A percentile compares a stretch with the other conserved stretches of the same genome.
Evolutionary conservation across 2,888 invertebrate species (phyloP).

Genomic region (Netelia virgata): DNA sequence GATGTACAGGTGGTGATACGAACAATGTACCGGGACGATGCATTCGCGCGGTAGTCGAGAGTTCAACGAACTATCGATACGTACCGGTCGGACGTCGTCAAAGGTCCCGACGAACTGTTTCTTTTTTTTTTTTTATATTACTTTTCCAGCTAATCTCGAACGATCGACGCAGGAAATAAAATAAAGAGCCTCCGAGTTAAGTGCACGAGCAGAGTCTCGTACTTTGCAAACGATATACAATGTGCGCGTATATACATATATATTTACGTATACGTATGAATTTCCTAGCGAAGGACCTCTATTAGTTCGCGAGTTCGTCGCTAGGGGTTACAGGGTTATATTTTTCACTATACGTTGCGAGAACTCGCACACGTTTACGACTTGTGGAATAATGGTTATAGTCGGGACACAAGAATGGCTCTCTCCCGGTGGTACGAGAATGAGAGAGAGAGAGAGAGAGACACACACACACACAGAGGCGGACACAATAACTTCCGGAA

Average conservation of each 20-base stretch:
- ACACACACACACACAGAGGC: background rate
- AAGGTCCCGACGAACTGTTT: slow-evolving; percentile 2
- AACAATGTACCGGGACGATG: slow-evolving; percentile 13
- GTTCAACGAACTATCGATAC: slow-evolving; percentile 65
- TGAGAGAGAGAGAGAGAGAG: background rate
- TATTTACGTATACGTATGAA: background rate
- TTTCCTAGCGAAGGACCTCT: background rate
- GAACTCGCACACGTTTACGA: slow-evolving; percentile 30
- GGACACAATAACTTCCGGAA: slow-evolving; percentile 48
- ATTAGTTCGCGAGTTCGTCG: background rate
- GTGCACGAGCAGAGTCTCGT: background rate
- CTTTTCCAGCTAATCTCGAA: slow-evolving; percentile 51
- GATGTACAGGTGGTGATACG: background rate
- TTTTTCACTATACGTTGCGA: background rate
- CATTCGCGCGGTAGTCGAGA: slow-evolving; percentile 35
- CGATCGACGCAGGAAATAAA: slow-evolving; percentile 42
- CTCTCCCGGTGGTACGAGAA: background rate
- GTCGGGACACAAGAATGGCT: slow-evolving; percentile 24
- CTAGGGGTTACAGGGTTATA: slow-evolving; percentile 27
- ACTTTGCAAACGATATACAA: background rate
- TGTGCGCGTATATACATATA: background rate
- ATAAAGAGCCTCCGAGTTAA: slow-evolving; percentile 12
- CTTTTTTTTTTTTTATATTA: slow-evolving; percentile 52
- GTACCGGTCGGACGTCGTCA: slow-evolving; percentile 37
- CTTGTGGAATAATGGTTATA: slow-evolving; percentile 43